Evolutionary conservation across 1,140 invertebrate genomes (phyloP), one percentile per base, ranked within the genome.

Genomic region (Habropoda laboriosa): DNA sequence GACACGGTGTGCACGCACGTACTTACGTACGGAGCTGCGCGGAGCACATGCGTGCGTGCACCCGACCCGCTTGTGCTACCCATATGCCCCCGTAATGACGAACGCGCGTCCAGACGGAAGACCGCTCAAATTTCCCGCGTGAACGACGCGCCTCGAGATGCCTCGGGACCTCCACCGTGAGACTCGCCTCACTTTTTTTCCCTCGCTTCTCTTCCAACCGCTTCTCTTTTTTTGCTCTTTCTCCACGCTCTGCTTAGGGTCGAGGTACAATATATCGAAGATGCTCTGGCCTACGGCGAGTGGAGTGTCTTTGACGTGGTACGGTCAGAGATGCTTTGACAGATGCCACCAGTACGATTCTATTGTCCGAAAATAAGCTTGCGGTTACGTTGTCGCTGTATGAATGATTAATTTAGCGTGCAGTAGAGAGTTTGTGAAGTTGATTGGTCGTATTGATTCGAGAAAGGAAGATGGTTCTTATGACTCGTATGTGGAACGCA

Each of bases 51-150:
- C 83, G 64, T 71, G 71, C 64, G 40, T 47, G 63, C 24, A 66
- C 63, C 42, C 63, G 63, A 66, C 40, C 63, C 63, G 63, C n/a
- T 45, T 49, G 53, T 58, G 76, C 66, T 85, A 58, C 76, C 83
- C 83, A 86, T 77, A 86, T 86, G 85, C 81, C 72, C 55, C 21
- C 60, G 57, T 86, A 86, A 86, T 60, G 83, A 80, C 75, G 85
- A 82, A 71, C 76, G 82, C 58, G 67, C 85, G 85, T 73, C 76
- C 73, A 61, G 75, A 85, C 81, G 82, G 82, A 86, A 87, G 82
- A 83, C 78, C 80, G 83, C 82, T 89, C 87, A 86, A 88, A 90
- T 89, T 89, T 89, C 86, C 80, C 85, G 83, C 85, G 83, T 82
- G 71, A 81, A 81, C 81, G 82, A 77, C 55, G 67, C 78, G 72